Evolutionary conservation across 2,113 vertebrate genomes (phyloP), one percentile per base, ranked within the genome.

Genomic region (Cyphomyrus plagiostoma): DNA sequence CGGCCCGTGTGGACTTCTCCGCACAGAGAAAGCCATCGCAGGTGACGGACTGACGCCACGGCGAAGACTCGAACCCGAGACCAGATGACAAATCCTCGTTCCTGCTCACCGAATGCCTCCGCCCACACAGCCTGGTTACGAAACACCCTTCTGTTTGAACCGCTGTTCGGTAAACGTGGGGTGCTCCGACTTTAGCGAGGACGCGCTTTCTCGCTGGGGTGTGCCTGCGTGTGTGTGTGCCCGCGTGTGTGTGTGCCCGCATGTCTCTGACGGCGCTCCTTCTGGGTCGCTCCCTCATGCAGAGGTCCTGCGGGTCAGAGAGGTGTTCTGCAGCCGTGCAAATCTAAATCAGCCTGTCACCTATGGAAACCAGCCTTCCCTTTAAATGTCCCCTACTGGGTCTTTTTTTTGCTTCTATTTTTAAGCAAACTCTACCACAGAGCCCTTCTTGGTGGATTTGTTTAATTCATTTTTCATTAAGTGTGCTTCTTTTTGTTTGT

Each of bases 311-410:
- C 30, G 66, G 88, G 17, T 56, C 74, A 30, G 56, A 77, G 45
- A 26, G 26, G 46, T 19, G 66, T 49, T 23, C 48, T 52, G 26
- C 77, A 89, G 88, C 50, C 58, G 77, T 89, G 49, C 17, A 52
- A 23, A 30, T 48, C 15, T 84, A 84, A 84, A 89, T 84, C 88
- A 42, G 35, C 35, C 52, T 89, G 88, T 89, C 88, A 82, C 66
- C 70, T 89, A 39, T 89, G 66, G 74, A 42, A 42, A 46, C 30
- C 0, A 30, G 19, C 35, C 35, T 26, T 15, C 66, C 23, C 84
- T 11, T 26, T 11, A 50, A 49, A 52, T 30, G 11, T n/a, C n/a
- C 15, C 11, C 23, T 52, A 19, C 84, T 30, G 26, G 13, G 4
- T 26, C 30, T 70, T 70, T 39, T 13, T 46, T 17, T 26, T 62